phyloP scores from a whole-genome alignment of 2,797 vertebrate species.

The Orientallactaga sibirica region DNA sequence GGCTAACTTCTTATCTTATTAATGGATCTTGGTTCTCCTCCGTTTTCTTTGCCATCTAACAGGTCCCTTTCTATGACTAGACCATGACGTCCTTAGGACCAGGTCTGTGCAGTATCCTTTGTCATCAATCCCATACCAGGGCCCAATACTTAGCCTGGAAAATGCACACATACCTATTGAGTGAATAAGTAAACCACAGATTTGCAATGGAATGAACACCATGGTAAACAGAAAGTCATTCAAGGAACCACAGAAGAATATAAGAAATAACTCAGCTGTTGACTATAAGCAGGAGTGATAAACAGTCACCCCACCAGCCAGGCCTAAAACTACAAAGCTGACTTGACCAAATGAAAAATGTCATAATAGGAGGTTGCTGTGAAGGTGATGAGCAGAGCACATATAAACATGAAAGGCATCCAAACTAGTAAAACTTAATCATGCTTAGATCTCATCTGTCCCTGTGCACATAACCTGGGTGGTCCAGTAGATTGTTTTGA shows the following conservation, averaged over 20 bases:
- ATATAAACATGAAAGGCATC: slow-evolving; percentile 2
- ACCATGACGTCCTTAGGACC: neutral
- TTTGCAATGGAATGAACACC: slow-evolving; percentile 16
- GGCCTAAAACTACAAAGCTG: slow-evolving; percentile 30
- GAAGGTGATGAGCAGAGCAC: slow-evolving; percentile 49
- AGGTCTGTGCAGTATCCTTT: neutral
- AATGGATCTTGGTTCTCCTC: no score
- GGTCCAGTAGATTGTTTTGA: neutral
- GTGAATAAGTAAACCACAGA: neutral
- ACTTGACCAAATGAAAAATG: slow-evolving; percentile 15
- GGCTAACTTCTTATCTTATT: no score
- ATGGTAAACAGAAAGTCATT: neutral
- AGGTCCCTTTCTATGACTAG: no score
- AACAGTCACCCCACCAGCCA: neutral
- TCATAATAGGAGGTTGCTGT: neutral
- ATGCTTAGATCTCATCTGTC: neutral
- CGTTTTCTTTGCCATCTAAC: no score
- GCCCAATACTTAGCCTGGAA: neutral
- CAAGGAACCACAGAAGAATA: slow-evolving; percentile 2
- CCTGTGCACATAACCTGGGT: neutral
- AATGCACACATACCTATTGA: neutral
- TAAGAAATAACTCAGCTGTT: slow-evolving; percentile 37
- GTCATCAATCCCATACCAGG: neutral
- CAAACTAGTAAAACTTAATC: neutral
- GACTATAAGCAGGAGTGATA: slow-evolving; percentile 30